Evolutionary conservation across 2,888 invertebrate species (phyloP).

Genomic region (Phasia obesa): DNA sequence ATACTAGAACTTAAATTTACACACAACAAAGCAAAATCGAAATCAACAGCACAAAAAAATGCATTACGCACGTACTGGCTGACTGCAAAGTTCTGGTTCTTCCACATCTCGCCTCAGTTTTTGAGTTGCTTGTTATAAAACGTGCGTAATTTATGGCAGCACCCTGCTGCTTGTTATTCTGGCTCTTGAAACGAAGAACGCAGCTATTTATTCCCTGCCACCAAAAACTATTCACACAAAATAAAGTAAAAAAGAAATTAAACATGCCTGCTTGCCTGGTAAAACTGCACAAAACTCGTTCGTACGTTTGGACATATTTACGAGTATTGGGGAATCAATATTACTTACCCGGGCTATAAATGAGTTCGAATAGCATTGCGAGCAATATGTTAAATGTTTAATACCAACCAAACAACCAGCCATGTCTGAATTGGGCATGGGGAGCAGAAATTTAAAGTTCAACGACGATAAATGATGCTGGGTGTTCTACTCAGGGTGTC

Average conservation of each 20-base stretch:
- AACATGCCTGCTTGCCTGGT: slow-evolving; percentile 34
- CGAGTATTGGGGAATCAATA: slow-evolving; percentile 38
- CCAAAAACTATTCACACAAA: background rate
- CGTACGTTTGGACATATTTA: slow-evolving; percentile 14
- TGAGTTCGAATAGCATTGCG: slow-evolving; percentile 17
- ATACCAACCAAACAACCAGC: slow-evolving; percentile 27
- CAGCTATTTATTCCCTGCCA: slow-evolving; percentile 40
- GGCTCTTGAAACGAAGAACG: slow-evolving; percentile 39
- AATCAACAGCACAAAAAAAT: slow-evolving; percentile 37
- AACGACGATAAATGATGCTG: slow-evolving; percentile 52
- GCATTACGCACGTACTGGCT: slow-evolving; percentile 66
- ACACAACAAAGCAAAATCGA: slow-evolving; percentile 12
- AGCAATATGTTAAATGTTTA: slow-evolving; percentile 60
- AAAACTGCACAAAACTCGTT: slow-evolving; percentile 34
- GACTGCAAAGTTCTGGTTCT: slow-evolving; percentile 51
- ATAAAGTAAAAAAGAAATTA: slow-evolving; percentile 36
- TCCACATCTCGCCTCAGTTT: slow-evolving; percentile 27
- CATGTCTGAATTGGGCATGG: slow-evolving; percentile 8
- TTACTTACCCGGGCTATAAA: slow-evolving; percentile 27
- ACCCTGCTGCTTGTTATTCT: slow-evolving; percentile 71
- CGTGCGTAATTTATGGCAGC: slow-evolving; percentile 74
- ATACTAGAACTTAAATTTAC: slow-evolving; percentile 42
- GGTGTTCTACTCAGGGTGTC: slow-evolving; percentile 66
- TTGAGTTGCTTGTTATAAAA: slow-evolving; percentile 63
- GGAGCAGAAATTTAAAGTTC: slow-evolving; percentile 42